Evolutionary conservation across 2,113 vertebrate genomes (phyloP), one percentile per base, ranked within the genome.

Genomic region (Forbesichthys papilliferus): DNA sequence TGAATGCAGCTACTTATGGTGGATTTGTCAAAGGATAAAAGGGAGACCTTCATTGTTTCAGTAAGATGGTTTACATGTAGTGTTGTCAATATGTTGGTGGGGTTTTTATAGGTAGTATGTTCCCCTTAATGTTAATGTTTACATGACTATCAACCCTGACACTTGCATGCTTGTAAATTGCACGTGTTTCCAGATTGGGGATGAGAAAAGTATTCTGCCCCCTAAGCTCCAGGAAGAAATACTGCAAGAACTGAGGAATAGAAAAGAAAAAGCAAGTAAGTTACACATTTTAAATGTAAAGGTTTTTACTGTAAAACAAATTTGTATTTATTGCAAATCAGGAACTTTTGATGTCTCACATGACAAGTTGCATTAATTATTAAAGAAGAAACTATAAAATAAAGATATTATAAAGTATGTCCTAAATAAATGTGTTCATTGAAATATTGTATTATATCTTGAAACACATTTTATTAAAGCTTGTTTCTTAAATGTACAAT

Each of bases 181-280:
- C 8, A 34, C 18, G 8, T 34, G 63, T 20, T 57, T 69, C 20
- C 81, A 98, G 95, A 88, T 94, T 0, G 95, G 95, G 0, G 96
- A 98, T 6, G 96, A 98, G 84, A 84, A 88, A 55, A 86, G 93
- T 5, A 94, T 98, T 74, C 78, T 98, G 71, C 96, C 96, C 0
- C 69, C 81, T 16, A 98, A 97, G 90, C 93, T 98, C 51, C 89
- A 93, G 54, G 83, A 81, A 0, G 95, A 97, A 75, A 93, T 98
- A 74, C 85, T 95, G 68, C 65, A 88, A 78, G 84, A 79, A 0
- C 78, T 93, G 11, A 74, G 66, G 11, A 18, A 54, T 10, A 75
- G 86, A 55, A 83, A 78, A 8, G 71, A 87, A 4, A 68, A 73
- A 3, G 73, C 86, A 61, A 78, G 92, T 93, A 58, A 88, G 92